phyloP scores from a whole-genome alignment of 2,113 vertebrate species.

The Marmota monax region DNA sequence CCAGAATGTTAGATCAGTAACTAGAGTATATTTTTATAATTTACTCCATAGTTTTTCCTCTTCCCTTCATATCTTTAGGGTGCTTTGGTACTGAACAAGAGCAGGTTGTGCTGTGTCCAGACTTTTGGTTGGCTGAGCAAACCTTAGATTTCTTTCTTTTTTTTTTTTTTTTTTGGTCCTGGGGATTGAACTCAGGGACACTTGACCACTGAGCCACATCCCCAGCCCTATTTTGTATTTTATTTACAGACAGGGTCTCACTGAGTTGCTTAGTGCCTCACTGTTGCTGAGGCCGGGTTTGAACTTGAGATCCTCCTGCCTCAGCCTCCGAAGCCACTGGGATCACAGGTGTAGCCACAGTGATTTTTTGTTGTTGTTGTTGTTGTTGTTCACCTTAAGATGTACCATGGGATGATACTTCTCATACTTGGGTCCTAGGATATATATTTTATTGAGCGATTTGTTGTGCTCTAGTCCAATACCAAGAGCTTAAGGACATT shows the following conservation, averaged over 20 bases:
- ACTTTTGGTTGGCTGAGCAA: neutral
- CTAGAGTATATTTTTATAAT: conserved; percentile 44
- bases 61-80: neutral
- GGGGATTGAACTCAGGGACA: too few species aligned
- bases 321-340: too few species aligned
- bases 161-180: too few species aligned
- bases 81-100: neutral
- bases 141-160: neutral
- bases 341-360: too few species aligned
- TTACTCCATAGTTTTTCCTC: neutral
- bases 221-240: too few species aligned
- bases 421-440: neutral
- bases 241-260: too few species aligned
- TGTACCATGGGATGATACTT: fast-evolving
- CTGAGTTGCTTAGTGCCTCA: too few species aligned
- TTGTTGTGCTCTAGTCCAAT: neutral
- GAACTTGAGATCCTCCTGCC: too few species aligned
- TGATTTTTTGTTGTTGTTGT: neutral
- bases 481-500: neutral
- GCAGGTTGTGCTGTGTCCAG: neutral
- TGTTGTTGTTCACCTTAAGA: neutral
- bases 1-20: neutral
- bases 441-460: neutral
- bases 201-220: too few species aligned
- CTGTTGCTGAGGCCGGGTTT: too few species aligned